phyloP scores from a whole-genome alignment of 2,113 vertebrate species.

The Ciconia stormi region DNA sequence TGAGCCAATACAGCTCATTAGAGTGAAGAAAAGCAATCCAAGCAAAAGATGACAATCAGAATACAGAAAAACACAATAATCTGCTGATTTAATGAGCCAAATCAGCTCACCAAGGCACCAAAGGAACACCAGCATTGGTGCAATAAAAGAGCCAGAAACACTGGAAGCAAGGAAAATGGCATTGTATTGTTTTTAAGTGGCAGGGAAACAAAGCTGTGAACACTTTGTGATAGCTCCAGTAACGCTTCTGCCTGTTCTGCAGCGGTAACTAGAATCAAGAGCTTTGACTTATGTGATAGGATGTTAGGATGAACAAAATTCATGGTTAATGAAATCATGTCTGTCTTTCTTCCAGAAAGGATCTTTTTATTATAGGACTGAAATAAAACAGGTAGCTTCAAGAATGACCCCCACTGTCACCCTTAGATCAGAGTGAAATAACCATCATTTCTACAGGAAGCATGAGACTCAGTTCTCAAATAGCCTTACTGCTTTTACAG shows the following conservation, averaged over 20 bases:
- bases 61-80: background rate
- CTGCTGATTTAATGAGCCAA: slow-evolving; percentile 12
- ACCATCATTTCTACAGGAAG: background rate
- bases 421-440: background rate
- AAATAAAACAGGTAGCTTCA: background rate
- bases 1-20: slow-evolving; percentile 3
- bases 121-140: background rate
- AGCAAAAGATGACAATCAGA: slow-evolving; percentile 4
- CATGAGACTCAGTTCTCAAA: background rate
- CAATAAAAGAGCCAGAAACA: background rate
- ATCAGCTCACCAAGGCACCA: background rate
- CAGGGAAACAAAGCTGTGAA: background rate
- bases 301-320: background rate
- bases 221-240: background rate
- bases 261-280: background rate
- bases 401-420: background rate
- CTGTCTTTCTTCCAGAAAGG: background rate
- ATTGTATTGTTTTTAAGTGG: background rate
- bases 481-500: background rate
- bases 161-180: background rate
- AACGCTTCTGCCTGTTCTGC: background rate
- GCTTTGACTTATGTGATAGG: background rate
- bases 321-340: background rate
- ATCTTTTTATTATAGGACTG: background rate
- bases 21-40: background rate